These are phyloP conservation scores for Plutella xylostella DNA, from an alignment of 2,888 invertebrate genomes.

Conservation along the genomic window DNA sequence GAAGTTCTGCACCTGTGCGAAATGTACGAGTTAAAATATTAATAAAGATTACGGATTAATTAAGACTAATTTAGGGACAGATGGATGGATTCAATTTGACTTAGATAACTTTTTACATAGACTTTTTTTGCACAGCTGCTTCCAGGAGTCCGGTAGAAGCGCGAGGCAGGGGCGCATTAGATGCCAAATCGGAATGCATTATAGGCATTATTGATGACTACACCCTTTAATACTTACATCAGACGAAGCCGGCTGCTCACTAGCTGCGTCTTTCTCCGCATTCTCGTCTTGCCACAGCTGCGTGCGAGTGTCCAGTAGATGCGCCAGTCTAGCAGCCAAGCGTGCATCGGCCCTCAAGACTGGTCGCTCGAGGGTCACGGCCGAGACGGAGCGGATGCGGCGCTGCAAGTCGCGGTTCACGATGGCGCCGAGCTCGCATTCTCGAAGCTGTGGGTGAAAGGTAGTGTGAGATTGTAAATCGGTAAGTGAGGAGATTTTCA, in stretches of 20 bases:
- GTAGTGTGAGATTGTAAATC: too few relatives aligned
- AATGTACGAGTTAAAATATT: not conserved
- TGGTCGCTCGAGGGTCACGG: slow-evolving; percentile 88
- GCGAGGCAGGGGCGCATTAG: not conserved
- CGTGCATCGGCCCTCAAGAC: slow-evolving; percentile 93
- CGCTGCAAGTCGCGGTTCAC: slow-evolving; percentile 97
- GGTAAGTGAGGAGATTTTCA: too few relatives aligned
- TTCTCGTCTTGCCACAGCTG: slow-evolving; percentile 74
- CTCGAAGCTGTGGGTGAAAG: slow-evolving; percentile 84
- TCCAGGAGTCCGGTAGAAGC: not conserved
- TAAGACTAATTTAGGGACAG: too few relatives aligned
- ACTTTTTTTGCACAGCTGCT: not conserved
- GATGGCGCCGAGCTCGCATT: slow-evolving; percentile 94
- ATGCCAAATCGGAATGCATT: not conserved
- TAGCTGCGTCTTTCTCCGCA: not conserved
- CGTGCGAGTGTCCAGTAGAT: slow-evolving; percentile 88
- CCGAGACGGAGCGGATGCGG: slow-evolving; percentile 91
- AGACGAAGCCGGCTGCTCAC: not conserved
- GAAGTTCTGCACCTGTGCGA: slow-evolving; percentile 39
- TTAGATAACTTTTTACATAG: too few relatives aligned
- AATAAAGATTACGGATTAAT: too few relatives aligned
- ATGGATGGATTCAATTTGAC: too few relatives aligned
- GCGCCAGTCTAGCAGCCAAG: slow-evolving; percentile 90
- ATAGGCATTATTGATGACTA: not conserved
- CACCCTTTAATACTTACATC: not conserved